Evolutionary conservation across 2,888 invertebrate genomes (phyloP).

Genomic region (Auanema sp.): DNA sequence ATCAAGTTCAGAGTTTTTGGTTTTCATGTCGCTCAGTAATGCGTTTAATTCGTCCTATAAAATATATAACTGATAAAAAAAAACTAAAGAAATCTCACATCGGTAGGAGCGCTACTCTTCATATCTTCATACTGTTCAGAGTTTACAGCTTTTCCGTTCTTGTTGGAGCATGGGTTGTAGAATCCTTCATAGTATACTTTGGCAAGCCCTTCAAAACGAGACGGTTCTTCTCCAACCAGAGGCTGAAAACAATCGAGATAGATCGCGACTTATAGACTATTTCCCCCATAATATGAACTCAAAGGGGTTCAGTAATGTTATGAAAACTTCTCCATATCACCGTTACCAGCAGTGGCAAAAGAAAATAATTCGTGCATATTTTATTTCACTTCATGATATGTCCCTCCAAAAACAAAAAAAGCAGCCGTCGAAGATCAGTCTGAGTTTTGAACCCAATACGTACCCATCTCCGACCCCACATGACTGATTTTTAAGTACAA

Average conservation of each 20-base stretch:
- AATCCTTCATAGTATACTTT: constrained; percentile 55
- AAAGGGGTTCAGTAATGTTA: no score
- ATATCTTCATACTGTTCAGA: background rate
- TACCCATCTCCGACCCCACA: no score
- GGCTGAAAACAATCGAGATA: constrained; percentile 39
- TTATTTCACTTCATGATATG: no score
- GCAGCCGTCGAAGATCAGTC: no score
- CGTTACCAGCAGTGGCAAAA: no score
- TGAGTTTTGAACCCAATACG: no score
- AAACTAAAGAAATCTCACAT: constrained; percentile 16
- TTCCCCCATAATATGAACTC: no score
- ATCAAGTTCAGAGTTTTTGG: constrained; percentile 38
- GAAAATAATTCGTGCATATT: no score
- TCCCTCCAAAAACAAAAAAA: no score
- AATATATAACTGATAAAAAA: constrained; percentile 1
- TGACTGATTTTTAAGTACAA: background rate
- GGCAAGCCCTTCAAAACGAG: constrained; percentile 50
- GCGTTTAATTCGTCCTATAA: constrained; percentile 44
- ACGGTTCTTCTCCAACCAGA: constrained; percentile 44
- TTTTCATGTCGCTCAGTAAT: constrained; percentile 39
- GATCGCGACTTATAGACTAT: background rate
- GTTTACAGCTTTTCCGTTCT: constrained; percentile 1
- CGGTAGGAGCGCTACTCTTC: constrained; percentile 21
- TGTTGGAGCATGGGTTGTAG: constrained; percentile 28
- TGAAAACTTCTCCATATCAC: no score